Evolutionary conservation across 2,113 vertebrate genomes (phyloP).

Genomic region (Bambusicola thoracicus): DNA sequence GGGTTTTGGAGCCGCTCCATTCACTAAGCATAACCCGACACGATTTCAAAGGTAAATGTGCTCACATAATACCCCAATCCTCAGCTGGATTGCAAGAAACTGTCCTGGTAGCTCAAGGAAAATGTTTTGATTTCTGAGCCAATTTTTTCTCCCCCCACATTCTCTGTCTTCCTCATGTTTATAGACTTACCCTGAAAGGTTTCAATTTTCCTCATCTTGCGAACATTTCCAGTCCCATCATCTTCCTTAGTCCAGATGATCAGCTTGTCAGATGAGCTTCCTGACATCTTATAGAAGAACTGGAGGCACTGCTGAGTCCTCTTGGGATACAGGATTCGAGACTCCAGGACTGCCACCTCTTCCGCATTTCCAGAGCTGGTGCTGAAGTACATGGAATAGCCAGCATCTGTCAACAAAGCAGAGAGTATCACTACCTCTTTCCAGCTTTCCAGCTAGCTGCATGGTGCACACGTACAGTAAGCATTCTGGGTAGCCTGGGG

Average conservation of each 20-base stretch:
- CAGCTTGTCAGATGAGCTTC: slow-evolving; percentile 82
- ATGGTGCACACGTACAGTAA: not conserved
- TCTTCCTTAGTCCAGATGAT: slow-evolving; percentile 87
- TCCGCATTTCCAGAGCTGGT: slow-evolving; percentile 74
- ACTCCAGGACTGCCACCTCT: slow-evolving; percentile 86
- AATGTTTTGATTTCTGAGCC: not conserved
- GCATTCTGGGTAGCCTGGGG: not conserved
- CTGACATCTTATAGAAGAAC: slow-evolving; percentile 92
- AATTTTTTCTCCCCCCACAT: not conserved
- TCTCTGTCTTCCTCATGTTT: not conserved
- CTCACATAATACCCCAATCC: not conserved
- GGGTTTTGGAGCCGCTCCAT: not conserved
- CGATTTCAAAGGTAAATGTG: not conserved
- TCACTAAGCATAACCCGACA: not conserved
- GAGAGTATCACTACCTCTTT: not conserved
- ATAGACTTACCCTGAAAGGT: slow-evolving; percentile 82
- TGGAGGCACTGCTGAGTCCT: slow-evolving; percentile 89
- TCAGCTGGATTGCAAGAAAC: not conserved
- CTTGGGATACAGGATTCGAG: slow-evolving; percentile 89
- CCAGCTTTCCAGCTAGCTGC: not conserved
- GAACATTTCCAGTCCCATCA: slow-evolving; percentile 84
- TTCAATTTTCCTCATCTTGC: slow-evolving; percentile 82
- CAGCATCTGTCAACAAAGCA: slow-evolving; percentile 75
- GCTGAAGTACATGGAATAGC: slow-evolving; percentile 86
- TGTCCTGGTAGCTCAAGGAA: not conserved